phyloP scores from a whole-genome alignment of 2,888 invertebrate species.

The Acheta domesticus region DNA sequence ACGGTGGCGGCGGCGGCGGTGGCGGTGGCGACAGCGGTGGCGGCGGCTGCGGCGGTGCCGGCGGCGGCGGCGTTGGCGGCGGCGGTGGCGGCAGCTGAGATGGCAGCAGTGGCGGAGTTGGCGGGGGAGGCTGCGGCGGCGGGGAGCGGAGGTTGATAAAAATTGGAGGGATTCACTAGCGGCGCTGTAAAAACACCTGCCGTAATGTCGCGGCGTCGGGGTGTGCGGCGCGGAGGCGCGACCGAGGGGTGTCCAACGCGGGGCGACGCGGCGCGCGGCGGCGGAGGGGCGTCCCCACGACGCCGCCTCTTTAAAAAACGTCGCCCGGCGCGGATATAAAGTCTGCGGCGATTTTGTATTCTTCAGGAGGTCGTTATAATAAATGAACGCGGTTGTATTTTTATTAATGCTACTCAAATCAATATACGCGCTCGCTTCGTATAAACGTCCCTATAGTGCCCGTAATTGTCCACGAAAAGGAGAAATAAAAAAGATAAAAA shows the following conservation, averaged over 20 bases:
- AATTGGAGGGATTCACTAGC: background rate
- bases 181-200: background rate
- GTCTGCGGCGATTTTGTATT: background rate
- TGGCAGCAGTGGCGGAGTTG: too few species aligned
- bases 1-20: too few species aligned
- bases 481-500: background rate
- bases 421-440: background rate
- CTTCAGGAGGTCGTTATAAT: background rate
- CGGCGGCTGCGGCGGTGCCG: too few species aligned
- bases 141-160: background rate
- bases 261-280: background rate
- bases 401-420: constrained; percentile 18
- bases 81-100: too few species aligned
- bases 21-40: too few species aligned
- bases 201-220: background rate
- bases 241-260: background rate
- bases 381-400: background rate
- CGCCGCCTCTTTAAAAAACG: background rate
- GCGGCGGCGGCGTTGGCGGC: too few species aligned
- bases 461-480: constrained; percentile 5
- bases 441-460: background rate
- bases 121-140: too few species aligned
- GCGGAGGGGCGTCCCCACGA: background rate
- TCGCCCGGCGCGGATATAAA: background rate
- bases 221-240: background rate